phyloP scores from a whole-genome alignment of 2,113 vertebrate species.

The Pao palembangensis region DNA sequence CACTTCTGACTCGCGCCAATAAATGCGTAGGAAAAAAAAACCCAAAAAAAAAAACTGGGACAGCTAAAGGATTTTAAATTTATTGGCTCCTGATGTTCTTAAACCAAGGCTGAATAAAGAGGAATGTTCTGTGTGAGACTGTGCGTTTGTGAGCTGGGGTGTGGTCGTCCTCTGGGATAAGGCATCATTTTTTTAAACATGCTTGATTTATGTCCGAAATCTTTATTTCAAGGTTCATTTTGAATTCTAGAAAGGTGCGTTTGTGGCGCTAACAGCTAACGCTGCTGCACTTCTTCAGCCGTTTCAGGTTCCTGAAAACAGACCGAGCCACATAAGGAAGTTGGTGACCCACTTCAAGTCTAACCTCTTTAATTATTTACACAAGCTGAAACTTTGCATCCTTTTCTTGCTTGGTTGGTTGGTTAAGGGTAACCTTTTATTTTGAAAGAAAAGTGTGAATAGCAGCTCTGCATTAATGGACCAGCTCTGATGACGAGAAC shows the following conservation, averaged over 20 bases:
- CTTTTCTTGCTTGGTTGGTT: too few relatives aligned
- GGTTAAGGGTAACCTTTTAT: too few relatives aligned
- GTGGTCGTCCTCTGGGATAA: conserved; percentile 5
- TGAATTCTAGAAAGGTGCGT: too few relatives aligned
- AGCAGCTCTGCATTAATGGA: too few relatives aligned
- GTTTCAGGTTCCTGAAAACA: not conserved
- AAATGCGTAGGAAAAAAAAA: not conserved
- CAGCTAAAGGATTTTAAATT: conserved; percentile 18
- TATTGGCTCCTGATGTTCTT: conserved; percentile 6
- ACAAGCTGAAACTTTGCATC: too few relatives aligned
- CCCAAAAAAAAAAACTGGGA: conserved; percentile 3
- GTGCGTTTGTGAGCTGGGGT: not conserved
- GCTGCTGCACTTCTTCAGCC: not conserved
- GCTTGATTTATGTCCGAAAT: not conserved
- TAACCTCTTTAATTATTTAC: too few relatives aligned
- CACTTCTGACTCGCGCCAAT: not conserved
- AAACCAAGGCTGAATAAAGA: conserved; percentile 1
- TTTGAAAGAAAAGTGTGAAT: too few relatives aligned
- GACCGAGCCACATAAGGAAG: too few relatives aligned
- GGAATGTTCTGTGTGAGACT: not conserved
- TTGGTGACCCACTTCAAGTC: too few relatives aligned
- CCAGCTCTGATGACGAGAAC: too few relatives aligned
- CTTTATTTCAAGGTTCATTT: not conserved
- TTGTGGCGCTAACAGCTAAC: too few relatives aligned
- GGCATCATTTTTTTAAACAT: conserved; percentile 1